Base-by-base conservation (phyloP, 2,113 vertebrate species). In the Brienomyrus longianalis region DNA sequence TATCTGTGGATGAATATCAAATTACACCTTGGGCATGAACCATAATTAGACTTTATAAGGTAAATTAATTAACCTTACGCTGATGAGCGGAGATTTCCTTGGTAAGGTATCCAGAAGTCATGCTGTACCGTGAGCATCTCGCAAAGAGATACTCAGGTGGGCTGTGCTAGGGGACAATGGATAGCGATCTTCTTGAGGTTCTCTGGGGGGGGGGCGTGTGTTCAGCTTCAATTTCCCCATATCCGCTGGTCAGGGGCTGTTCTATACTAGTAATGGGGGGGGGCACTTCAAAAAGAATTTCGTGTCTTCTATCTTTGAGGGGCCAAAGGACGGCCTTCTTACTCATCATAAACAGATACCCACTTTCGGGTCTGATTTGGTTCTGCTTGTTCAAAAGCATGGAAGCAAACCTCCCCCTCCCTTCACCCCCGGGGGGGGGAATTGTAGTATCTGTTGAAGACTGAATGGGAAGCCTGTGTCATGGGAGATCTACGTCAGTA, bases 31-130 rank as follows among this genome's bases (percentile, higher is more conserved):
- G 91, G 92, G 91, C 91, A 89, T 90, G 47, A 90, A 87, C 87
- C 47, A 88, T 95, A 95, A 94, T 94, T 94, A 92, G 93, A 93
- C 92, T 89, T 95, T 87, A 91, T 89, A 91, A 94, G 90, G 77
- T 91, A 91, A 93, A 92, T 93, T 92, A 94, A 95, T 95, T 92
- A 94, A 94, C 91, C 89, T 88, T 50, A 92, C 91, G 88, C 88
- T 92, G 90, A 93, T 84, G 15, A 90, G 89, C 52, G 35, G 66
- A 52, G 62, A 87, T 94, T 92, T 90, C 90, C 86, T 45, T 90
- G 88, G 91, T 91, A 88, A 91, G 66, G 92, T 66, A 83, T 43
- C 86, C 59, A 39, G 85, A 88, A 91, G 91, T 90, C 31, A n/a
- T 54, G 39, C 84, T 85, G 77, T 90, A 45, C 84, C 86, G 70